phyloP scores from a whole-genome alignment of 2,113 vertebrate species.

The Mirza zaza region DNA sequence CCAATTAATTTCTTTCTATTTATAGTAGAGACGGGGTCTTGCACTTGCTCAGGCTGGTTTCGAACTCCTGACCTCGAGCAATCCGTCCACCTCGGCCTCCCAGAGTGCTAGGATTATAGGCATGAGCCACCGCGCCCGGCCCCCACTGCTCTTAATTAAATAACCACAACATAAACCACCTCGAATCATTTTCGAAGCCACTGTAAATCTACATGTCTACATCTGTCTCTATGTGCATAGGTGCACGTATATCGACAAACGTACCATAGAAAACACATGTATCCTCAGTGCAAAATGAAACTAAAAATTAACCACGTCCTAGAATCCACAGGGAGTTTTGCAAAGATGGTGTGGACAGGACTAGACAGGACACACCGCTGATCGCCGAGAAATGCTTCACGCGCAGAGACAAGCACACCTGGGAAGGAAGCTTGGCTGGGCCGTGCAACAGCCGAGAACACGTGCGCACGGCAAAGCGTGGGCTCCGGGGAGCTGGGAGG shows the following conservation, averaged over 20 bases:
- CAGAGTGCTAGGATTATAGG: too few species aligned
- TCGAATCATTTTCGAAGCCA: background rate
- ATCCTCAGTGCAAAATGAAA: background rate
- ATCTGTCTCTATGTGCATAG: rapidly evolving
- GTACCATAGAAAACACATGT: rapidly evolving
- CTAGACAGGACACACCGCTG: background rate
- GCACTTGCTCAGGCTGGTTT: too few species aligned
- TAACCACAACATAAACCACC: background rate
- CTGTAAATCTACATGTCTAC: background rate
- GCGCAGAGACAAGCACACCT: rapidly evolving
- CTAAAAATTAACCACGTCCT: background rate
- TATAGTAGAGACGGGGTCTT: too few species aligned
- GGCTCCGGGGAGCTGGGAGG: background rate
- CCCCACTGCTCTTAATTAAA: background rate
- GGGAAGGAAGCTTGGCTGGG: rapidly evolving
- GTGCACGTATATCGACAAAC: too few species aligned
- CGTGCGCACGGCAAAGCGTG: rapidly evolving
- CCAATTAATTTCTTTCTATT: too few species aligned
- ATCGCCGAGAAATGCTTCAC: rapidly evolving
- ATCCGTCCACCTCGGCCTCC: too few species aligned
- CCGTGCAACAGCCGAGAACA: rapidly evolving
- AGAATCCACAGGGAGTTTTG: background rate
- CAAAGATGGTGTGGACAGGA: background rate
- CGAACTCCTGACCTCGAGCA: too few species aligned
- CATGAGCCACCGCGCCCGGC: too few species aligned